Evolutionary conservation across 2,797 vertebrate genomes (phyloP), one percentile per base, ranked within the genome.

Genomic region (Oreonectes daqikongensis): DNA sequence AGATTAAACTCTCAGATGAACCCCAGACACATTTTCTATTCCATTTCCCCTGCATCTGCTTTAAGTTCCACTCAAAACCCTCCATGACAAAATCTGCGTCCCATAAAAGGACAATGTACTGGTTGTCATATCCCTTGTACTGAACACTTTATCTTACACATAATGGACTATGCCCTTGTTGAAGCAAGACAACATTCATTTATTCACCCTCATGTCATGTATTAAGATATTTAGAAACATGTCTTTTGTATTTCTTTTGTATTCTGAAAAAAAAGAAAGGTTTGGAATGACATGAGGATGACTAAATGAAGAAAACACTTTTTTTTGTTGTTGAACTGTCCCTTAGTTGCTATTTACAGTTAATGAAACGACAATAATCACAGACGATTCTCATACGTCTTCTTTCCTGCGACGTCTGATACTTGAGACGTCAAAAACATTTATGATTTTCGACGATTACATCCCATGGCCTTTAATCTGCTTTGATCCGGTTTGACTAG

Each of bases 31-130:
- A 85, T 89, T 90, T 90, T 90, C 87, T 85, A 44, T 38, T 92
- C 81, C 84, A 89, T 88, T 91, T 90, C 89, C 88, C 87, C 88
- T 86, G 80, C 92, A 94, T 92, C 89, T 93, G 92, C 81, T 90
- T 93, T 81, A 81, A 89, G 81, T 93, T 92, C 24, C 52, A 87
- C 78, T 91, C 86, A 90, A 91, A 92, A 90, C 79, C 79, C 67
- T 77, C 78, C 80, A 67, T 86, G 90, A 91, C 87, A 92, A 89
- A 88, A 88, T 86, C 81, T 84, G 86, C 53, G 68, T 81, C 64
- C 61, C 70, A 55, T 70, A 65, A 76, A 81, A 81, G 77, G 71
- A 69, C 83, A 80, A 79, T 80, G 66, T 72, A 50, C 59, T 63
- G 55, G 12, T 55, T 26, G 22, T 24, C 53, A 55, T 26, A 14